Base-by-base conservation (phyloP, 2,888 invertebrate genomes). In the Cataglyphis albicans region DNA sequence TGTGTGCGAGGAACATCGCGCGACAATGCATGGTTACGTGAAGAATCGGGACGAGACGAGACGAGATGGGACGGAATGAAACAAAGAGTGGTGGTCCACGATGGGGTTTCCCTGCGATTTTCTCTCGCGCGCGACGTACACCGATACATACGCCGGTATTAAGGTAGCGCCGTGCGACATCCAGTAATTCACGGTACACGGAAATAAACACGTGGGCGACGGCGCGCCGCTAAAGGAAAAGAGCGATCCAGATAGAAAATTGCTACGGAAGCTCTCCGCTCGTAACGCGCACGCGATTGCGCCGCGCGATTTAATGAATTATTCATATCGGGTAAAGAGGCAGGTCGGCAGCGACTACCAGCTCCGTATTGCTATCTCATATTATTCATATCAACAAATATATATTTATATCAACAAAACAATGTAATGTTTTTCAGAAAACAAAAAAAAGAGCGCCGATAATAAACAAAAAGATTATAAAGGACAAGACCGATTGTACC, bases 301-400 rank as follows among this genome's bases (percentile, higher is more conserved):
- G 61, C 3, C 57, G 64, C 41, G 68, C 76, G 9, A 0, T 48
- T n/a, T 0, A 59, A 72, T 89, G 80, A 86, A 89, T 89, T 86
- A 89, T 89, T 89, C 84, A 90, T 76, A n/a, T n/a, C 10, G 12
- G 73, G 15, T 63, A 75, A 84, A 84, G 80, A 82, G 21, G 59
- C 74, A 78, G 85, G 67, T 32, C 72, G 25, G 41, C 32, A 55
- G 12, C 32, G 29, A n/a, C 70, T 3, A 4, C 83, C 7, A 87
- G 83, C 82, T 64, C 55, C 52, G 25, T 12, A 2, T n/a, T 32
- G 21, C 32, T 52, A 75, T 57, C 67, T 63, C 64, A 72, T 61
- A 65, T 59, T 65, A 73, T 88, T 85, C 84, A 83, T 29, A 29
- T 29, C 29, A 29, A 29, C 29, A 29, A 29, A 29, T 29, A 2